Conservation (phyloP, 2,888 invertebrate genomes). For the Limnephilus marmoratus region DNA sequence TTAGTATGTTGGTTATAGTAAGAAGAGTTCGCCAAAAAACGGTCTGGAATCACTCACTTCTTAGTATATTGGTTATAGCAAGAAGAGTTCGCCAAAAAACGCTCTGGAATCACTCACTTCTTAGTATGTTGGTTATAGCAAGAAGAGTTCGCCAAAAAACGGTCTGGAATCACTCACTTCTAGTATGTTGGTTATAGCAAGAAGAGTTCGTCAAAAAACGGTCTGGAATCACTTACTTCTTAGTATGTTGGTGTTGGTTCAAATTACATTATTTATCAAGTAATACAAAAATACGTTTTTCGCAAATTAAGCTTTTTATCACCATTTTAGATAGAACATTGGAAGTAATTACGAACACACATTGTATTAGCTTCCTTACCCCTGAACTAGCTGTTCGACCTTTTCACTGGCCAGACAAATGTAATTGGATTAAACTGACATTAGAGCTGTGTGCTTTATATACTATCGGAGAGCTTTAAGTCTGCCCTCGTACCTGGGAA, state of each 20-base stretch:
- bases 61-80: not conserved
- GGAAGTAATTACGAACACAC: not conserved
- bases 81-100: too few relatives aligned
- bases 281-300: not conserved
- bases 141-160: too few relatives aligned
- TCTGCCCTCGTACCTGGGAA: constrained; percentile 26
- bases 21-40: too few relatives aligned
- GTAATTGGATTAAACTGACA: constrained; percentile 65
- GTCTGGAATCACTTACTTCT: too few relatives aligned
- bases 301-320: not conserved
- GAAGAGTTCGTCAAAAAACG: too few relatives aligned
- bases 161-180: too few relatives aligned
- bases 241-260: not conserved
- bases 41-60: too few relatives aligned
- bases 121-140: not conserved
- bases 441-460: constrained; percentile 55
- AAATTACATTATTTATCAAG: not conserved
- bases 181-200: not conserved
- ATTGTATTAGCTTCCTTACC: not conserved
- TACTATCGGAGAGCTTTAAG: constrained; percentile 19
- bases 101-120: too few relatives aligned
- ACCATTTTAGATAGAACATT: not conserved
- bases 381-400: not conserved
- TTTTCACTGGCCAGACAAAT: constrained; percentile 53
- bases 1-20: not conserved